A percentile compares a stretch with the other conserved stretches of the same genome.
These are phyloP conservation scores for Ptychadena robeensis DNA, from an alignment of 2,797 vertebrate species.

Conservation along the genomic window DNA sequence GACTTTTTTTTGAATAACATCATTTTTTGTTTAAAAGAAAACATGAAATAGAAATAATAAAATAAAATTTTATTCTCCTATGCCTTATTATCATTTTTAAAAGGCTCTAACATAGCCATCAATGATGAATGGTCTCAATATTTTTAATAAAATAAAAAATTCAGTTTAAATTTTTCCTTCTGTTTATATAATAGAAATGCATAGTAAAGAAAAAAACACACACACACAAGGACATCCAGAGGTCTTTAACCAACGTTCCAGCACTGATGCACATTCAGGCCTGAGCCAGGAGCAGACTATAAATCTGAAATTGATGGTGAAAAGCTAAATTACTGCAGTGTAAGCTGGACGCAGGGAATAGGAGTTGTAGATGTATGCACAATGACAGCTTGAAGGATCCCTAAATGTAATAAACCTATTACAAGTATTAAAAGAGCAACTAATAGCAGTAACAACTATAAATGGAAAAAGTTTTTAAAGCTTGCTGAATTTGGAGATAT, in stretches of 20 bases:
- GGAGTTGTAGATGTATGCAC: neutral
- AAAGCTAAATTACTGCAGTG: neutral
- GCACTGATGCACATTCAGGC: neutral
- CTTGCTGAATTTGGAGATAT: neutral
- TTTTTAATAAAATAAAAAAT: conserved; percentile 3
- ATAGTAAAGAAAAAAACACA: conserved; percentile 2
- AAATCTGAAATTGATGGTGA: conserved; percentile 22
- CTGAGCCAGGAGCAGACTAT: conserved; percentile 1
- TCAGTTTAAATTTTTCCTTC: neutral
- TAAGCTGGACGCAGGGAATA: neutral
- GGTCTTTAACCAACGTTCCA: neutral
- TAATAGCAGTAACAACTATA: neutral
- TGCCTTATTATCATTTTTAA: too few relatives aligned
- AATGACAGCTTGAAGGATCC: neutral
- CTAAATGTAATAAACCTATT: neutral
- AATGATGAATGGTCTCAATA: neutral
- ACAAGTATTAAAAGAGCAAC: neutral
- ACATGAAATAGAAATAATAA: too few relatives aligned
- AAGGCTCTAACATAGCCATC: neutral
- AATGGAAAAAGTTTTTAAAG: neutral
- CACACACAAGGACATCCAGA: conserved; percentile 31
- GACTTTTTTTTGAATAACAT: too few relatives aligned
- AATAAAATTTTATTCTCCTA: too few relatives aligned
- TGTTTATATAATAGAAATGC: neutral
- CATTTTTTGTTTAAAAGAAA: too few relatives aligned